phyloP scores from a whole-genome alignment of 2,888 invertebrate species.

The Blomia tropicalis region DNA sequence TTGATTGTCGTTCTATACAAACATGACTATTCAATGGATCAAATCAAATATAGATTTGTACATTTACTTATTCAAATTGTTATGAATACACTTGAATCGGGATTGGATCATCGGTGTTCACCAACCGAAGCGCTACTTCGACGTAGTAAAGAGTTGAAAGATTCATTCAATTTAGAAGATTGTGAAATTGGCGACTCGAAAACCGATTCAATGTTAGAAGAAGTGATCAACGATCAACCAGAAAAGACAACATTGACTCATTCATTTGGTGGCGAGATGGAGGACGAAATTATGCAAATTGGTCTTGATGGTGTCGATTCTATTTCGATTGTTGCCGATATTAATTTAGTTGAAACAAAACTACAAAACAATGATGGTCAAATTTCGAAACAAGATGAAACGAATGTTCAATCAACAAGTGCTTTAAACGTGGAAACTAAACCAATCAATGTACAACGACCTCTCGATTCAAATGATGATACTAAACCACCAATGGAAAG shows the following conservation, averaged over 20 bases:
- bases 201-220: background rate
- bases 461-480: background rate
- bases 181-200: background rate
- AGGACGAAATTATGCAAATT: background rate
- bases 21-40: slow-evolving; percentile 32
- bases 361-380: background rate
- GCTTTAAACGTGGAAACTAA: background rate
- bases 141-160: background rate
- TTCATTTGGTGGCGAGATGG: background rate
- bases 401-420: background rate
- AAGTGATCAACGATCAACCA: background rate
- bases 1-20: slow-evolving; percentile 85
- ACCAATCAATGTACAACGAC: background rate
- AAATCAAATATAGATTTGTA: slow-evolving; percentile 40
- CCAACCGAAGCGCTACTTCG: slow-evolving; percentile 42
- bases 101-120: slow-evolving; percentile 60
- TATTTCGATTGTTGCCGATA: slow-evolving; percentile 1
- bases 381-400: background rate
- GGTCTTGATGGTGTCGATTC: background rate
- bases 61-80: slow-evolving; percentile 70
- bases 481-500: background rate
- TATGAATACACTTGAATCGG: slow-evolving; percentile 74
- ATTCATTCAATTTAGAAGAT: background rate
- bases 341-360: background rate
- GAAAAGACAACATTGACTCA: background rate